Conservation (phyloP, 1,140 invertebrate species). For the Pachyrhynchus sulphureomaculatus region DNA sequence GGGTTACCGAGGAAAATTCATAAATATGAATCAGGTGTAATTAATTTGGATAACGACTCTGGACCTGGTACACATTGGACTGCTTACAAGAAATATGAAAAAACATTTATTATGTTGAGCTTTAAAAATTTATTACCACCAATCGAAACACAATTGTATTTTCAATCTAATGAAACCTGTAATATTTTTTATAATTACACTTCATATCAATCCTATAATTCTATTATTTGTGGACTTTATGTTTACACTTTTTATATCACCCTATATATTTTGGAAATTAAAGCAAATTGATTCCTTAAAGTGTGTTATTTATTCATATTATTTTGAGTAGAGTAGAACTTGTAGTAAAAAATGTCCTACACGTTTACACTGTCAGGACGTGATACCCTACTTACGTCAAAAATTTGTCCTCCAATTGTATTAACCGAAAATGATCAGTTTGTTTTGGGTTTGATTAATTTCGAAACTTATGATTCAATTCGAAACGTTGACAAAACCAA, state of each 20-base stretch:
- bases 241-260: constrained; percentile 39
- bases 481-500: not conserved
- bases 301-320: too few species aligned
- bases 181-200: constrained; percentile 32
- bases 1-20: constrained; percentile 35
- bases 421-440: too few species aligned
- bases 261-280: too few species aligned
- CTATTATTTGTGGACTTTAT: constrained; percentile 36
- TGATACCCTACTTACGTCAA: too few species aligned
- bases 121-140: constrained; percentile 47
- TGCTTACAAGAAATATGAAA: constrained; percentile 45
- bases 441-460: not conserved
- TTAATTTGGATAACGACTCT: constrained; percentile 44
- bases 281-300: too few species aligned
- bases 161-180: constrained; percentile 8
- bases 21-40: constrained; percentile 43
- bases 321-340: too few species aligned
- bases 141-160: constrained; percentile 40
- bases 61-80: constrained; percentile 49
- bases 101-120: constrained; percentile 38
- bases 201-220: constrained; percentile 31
- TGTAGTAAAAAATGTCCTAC: too few species aligned
- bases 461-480: not conserved
- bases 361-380: too few species aligned
- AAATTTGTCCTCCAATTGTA: too few species aligned